phyloP scores from a whole-genome alignment of 2,888 invertebrate species.

The Sinopyrophorus schimmeli region DNA sequence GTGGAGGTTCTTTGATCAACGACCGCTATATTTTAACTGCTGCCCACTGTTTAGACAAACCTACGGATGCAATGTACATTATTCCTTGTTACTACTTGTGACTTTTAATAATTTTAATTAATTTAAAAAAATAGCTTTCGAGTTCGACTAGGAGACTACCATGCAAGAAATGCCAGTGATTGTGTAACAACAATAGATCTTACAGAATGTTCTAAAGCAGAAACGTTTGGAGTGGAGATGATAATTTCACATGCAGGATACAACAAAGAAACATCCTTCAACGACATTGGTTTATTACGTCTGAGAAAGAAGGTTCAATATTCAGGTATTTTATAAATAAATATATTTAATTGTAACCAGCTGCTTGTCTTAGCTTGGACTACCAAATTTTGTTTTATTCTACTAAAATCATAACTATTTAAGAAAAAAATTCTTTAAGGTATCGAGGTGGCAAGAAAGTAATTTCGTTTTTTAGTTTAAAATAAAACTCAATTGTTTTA shows the following conservation, averaged over 20 bases:
- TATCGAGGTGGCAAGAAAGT: no score
- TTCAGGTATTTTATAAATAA: no score
- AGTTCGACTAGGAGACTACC: background rate
- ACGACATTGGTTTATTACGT: conserved; percentile 4
- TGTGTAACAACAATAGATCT: no score
- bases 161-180: conserved; percentile 1
- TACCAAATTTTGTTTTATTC: no score
- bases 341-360: no score
- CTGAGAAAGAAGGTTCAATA: background rate
- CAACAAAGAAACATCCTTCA: background rate
- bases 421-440: no score
- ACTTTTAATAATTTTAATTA: background rate
- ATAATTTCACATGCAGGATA: background rate
- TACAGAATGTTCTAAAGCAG: no score
- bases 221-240: background rate
- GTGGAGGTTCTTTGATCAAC: conserved; percentile 1
- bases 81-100: no score
- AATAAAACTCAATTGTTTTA: no score
- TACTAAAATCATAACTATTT: no score
- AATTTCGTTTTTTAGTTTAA: no score
- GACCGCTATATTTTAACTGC: conserved; percentile 1
- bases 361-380: no score
- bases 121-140: background rate
- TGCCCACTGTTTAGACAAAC: background rate
- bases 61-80: background rate